phyloP scores from a whole-genome alignment of 2,888 invertebrate species.

The Phyllotreta striolata region DNA sequence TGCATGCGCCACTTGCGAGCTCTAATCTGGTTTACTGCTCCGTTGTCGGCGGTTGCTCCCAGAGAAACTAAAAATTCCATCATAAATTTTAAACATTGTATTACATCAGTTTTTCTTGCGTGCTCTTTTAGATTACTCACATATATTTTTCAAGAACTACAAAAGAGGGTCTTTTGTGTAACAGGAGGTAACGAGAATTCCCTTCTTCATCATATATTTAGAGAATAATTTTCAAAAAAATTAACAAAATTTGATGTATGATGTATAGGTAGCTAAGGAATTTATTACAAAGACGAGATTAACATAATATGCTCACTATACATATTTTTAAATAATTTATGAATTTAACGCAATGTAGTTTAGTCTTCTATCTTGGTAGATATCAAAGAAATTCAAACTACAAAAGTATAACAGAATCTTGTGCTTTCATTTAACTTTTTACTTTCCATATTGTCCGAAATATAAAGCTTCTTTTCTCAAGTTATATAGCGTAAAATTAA shows the following conservation, averaged over 20 bases:
- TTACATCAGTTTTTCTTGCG: constrained; percentile 25
- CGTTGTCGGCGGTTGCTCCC: constrained; percentile 22
- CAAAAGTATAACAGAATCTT: too few species aligned
- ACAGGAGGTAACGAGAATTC: constrained; percentile 4
- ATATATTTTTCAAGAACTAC: constrained; percentile 10
- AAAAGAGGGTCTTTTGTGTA: constrained; percentile 7
- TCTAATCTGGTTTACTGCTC: constrained; percentile 35
- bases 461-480: background rate
- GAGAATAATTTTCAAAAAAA: background rate
- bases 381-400: too few species aligned
- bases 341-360: too few species aligned
- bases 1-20: constrained; percentile 30
- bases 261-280: background rate
- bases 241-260: background rate
- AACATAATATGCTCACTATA: background rate
- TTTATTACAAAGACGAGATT: too few species aligned
- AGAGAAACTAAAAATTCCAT: constrained; percentile 19
- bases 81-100: constrained; percentile 31
- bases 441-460: too few species aligned
- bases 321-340: too few species aligned
- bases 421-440: too few species aligned
- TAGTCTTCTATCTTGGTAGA: too few species aligned
- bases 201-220: constrained; percentile 4
- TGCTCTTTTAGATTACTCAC: constrained; percentile 17
- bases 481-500: constrained; percentile 13